Conservation (phyloP, 2,113 vertebrate species). For the Aix galericulata region DNA sequence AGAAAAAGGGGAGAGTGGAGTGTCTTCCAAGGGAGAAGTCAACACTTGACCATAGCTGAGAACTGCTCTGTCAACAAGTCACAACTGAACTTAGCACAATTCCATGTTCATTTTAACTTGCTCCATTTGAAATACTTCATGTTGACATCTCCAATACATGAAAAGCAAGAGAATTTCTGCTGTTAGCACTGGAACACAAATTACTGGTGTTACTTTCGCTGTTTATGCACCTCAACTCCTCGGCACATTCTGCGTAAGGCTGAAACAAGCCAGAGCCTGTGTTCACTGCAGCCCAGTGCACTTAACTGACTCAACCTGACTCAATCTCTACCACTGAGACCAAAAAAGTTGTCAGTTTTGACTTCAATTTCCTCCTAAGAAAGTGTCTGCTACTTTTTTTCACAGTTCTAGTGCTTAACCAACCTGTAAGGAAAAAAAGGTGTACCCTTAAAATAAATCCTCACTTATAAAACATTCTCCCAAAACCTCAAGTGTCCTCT, state of each 20-base stretch:
- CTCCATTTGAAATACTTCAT: neutral
- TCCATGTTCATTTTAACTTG: neutral
- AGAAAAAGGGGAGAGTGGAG: neutral
- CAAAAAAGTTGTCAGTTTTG: neutral
- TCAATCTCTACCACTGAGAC: neutral
- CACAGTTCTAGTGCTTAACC: neutral
- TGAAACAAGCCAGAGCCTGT: neutral
- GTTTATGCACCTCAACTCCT: neutral
- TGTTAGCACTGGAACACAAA: neutral
- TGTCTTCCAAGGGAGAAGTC: neutral
- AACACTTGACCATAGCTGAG: neutral
- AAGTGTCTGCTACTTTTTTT: neutral
- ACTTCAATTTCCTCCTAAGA: neutral
- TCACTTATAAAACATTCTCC: neutral
- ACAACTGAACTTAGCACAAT: neutral
- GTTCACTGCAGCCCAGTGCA: neutral
- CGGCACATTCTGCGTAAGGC: neutral
- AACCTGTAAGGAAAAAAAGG: neutral
- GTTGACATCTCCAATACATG: neutral
- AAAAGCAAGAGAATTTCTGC: neutral
- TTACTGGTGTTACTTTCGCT: neutral
- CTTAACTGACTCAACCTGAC: neutral
- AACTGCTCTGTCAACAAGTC: neutral
- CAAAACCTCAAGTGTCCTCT: neutral
- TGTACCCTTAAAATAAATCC: neutral